Evolutionary conservation across 2,888 invertebrate species (phyloP), one percentile per base, ranked within the genome.

Genomic region (Loripinus fragilis): DNA sequence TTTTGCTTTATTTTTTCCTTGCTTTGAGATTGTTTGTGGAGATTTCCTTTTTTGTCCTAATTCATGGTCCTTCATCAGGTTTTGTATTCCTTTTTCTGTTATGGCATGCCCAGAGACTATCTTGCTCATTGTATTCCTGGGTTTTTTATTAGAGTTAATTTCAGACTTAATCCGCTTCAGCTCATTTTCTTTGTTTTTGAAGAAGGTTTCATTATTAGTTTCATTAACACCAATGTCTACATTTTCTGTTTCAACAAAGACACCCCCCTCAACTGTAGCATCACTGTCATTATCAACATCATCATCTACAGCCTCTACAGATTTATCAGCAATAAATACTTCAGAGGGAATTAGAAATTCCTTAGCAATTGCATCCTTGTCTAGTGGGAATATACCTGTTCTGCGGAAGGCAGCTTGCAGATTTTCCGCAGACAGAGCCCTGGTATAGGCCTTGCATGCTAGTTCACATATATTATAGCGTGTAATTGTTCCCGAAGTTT

Each of bases 341-440:
- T 69, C 35, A 20, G 75, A n/a, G 45, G 75, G 70, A 28, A 65
- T 35, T 1, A 75, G 28, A 35, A n/a, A 28, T 7, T 65, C 42
- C 1, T 20, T 45, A n/a, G 30, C 25, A 23, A 75, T 48, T 12
- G 75, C 75, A 28, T 25, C n/a, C n/a, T 30, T 25, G 48, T 75
- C 41, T 15, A 71, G 35, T 23, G 69, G 71, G 45, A 41, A 76
- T 17, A 76, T 76, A 48, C 76, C 76, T 0, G 55, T 64, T 17
- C n/a, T 41, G 17, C 69, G 35, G 38, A 82, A 66, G 3, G 71
- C 69, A 28, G 69, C 55, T 33, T 68, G 66, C 1, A 76, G 20
- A 65, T 78, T 81, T 48, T 75, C 73, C 28, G 38, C 38, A 8
- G 12, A 38, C 38, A 38, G 38, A 5, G 38, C 38, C 38, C 38